A percentile compares a stretch with the other conserved stretches of the same genome.
These are phyloP conservation scores for Cottus gobio DNA, from an alignment of 2,113 vertebrate species.

Conservation along the genomic window DNA sequence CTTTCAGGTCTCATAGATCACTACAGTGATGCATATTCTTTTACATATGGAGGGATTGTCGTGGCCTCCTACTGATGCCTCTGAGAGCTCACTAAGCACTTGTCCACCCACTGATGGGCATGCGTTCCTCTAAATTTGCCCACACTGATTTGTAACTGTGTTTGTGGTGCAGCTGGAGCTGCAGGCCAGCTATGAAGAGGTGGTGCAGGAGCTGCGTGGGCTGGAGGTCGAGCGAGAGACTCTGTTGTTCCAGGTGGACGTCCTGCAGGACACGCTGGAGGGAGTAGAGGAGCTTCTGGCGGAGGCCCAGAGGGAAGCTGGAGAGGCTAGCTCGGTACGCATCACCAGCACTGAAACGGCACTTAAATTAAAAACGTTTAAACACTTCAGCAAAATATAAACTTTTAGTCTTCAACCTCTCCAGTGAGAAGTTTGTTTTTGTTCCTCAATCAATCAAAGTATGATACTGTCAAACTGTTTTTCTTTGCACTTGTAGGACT, in stretches of 20 bases:
- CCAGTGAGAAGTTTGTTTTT: neutral
- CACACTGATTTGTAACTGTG: slow-evolving; percentile 52
- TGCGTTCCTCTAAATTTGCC: slow-evolving; percentile 40
- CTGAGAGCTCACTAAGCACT: slow-evolving; percentile 32
- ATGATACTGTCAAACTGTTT: slow-evolving; percentile 1
- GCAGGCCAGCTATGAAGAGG: slow-evolving; percentile 80
- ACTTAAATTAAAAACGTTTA: neutral
- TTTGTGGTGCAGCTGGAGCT: slow-evolving; percentile 77
- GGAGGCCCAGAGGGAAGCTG: slow-evolving; percentile 80
- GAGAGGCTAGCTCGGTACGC: slow-evolving; percentile 69
- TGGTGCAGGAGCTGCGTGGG: slow-evolving; percentile 79
- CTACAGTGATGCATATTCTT: slow-evolving; percentile 10
- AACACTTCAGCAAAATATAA: neutral
- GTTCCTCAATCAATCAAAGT: neutral
- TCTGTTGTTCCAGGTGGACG: slow-evolving; percentile 84
- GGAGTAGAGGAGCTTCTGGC: slow-evolving; percentile 83
- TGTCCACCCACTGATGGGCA: slow-evolving; percentile 47
- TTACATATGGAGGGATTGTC: slow-evolving; percentile 26
- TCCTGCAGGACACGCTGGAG: slow-evolving; percentile 83
- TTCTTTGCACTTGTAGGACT: slow-evolving; percentile 70
- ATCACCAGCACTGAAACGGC: neutral
- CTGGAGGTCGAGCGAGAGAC: slow-evolving; percentile 82
- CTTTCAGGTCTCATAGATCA: neutral
- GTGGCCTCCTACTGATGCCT: slow-evolving; percentile 47
- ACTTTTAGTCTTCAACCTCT: neutral